Conservation (phyloP, 2,113 vertebrate species). For the Petrocephalus zakoni region DNA sequence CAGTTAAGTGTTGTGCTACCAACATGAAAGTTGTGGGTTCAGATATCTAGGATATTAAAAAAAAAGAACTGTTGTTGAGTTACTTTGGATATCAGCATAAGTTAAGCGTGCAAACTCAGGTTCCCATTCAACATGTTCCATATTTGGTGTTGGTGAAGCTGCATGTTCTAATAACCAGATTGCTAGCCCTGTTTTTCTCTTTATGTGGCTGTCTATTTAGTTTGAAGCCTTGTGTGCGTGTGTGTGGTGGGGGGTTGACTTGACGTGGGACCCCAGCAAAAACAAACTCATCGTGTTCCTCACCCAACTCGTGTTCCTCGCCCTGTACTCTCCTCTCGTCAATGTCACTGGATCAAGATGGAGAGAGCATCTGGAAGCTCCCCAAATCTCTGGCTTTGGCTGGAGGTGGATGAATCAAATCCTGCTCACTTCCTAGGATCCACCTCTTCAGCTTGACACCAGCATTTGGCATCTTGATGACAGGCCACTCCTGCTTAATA, state of each 20-base stretch:
- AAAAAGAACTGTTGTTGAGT: neutral
- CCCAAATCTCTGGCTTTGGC: slow-evolving; percentile 17
- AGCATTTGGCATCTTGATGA: neutral
- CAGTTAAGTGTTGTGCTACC: too few relatives aligned
- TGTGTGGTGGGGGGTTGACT: neutral
- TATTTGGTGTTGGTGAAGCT: neutral
- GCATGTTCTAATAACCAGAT: neutral
- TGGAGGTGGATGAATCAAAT: neutral
- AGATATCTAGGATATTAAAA: neutral
- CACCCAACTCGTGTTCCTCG: slow-evolving; percentile 15
- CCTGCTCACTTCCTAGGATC: neutral
- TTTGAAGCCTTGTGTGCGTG: neutral
- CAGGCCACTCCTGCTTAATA: neutral
- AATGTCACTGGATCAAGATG: slow-evolving; percentile 25
- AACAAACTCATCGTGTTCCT: neutral
- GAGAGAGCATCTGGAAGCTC: slow-evolving; percentile 13
- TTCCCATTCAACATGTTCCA: neutral
- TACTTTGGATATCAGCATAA: neutral
- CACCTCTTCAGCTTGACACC: neutral
- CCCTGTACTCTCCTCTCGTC: neutral
- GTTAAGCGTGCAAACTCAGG: neutral
- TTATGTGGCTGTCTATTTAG: neutral
- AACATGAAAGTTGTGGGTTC: neutral
- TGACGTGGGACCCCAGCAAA: neutral
- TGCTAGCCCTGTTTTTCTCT: neutral